phyloP scores from a whole-genome alignment of 2,113 vertebrate species.

The Brachyhypopomus gauderio region DNA sequence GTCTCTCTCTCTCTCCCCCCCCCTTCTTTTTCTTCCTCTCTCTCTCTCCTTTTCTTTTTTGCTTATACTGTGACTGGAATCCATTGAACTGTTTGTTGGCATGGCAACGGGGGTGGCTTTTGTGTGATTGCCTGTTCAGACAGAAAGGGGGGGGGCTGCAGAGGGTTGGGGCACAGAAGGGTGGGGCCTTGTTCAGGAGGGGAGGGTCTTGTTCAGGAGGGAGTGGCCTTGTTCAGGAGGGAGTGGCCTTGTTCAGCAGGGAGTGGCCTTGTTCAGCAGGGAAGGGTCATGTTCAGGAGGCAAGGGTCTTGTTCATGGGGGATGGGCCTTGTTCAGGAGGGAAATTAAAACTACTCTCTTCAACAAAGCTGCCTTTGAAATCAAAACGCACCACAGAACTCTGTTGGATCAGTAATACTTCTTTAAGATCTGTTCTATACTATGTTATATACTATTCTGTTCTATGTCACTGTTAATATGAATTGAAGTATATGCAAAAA shows the following conservation, averaged over 20 bases:
- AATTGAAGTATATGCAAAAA: not conserved
- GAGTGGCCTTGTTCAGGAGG: conserved; percentile 13
- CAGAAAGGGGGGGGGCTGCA: not conserved
- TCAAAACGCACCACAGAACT: not conserved
- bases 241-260: not conserved
- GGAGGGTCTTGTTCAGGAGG: conserved; percentile 11
- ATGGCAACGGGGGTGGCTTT: conserved; percentile 23
- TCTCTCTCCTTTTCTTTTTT: not conserved
- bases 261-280: not conserved
- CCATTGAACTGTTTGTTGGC: conserved; percentile 5
- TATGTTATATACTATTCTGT: no score
- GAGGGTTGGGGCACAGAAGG: not conserved
- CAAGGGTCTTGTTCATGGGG: not conserved
- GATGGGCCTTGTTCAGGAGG: conserved; percentile 11
- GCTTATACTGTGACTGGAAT: not conserved
- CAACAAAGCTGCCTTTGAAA: conserved; percentile 23
- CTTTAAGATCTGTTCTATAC: not conserved
- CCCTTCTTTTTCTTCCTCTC: not conserved
- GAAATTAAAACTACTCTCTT: not conserved
- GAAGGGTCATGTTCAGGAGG: no score
- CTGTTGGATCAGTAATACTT: not conserved
- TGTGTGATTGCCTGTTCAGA: conserved; percentile 18
- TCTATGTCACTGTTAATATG: not conserved
- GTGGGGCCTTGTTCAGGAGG: not conserved
- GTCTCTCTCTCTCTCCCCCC: not conserved